phyloP scores from a whole-genome alignment of 2,113 vertebrate species.

The Onychostruthus taczanowskii region DNA sequence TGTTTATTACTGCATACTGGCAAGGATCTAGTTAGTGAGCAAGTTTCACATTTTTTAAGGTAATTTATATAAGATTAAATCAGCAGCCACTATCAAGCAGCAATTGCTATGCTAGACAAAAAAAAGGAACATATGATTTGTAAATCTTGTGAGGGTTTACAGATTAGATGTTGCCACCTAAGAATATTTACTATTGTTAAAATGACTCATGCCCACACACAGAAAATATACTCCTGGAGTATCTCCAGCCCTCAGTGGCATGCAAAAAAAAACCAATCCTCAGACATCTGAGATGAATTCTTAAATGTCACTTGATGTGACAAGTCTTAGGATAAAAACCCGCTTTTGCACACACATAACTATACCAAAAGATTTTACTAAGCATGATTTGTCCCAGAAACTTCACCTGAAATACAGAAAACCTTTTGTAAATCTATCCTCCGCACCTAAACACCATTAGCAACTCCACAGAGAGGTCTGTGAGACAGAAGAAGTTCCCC shows the following conservation, averaged over 20 bases:
- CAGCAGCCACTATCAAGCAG: neutral
- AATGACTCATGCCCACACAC: neutral
- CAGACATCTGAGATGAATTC: neutral
- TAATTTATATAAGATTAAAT: neutral
- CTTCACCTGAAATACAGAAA: neutral
- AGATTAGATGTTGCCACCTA: neutral
- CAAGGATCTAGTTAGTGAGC: neutral
- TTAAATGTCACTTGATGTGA: neutral
- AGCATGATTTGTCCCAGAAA: neutral
- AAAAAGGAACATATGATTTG: neutral
- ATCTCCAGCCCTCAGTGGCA: neutral
- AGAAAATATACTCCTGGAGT: neutral
- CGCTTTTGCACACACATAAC: accelerated
- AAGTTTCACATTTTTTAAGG: neutral
- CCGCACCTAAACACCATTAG: neutral
- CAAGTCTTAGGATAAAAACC: neutral
- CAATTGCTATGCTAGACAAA: neutral
- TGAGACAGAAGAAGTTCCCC: neutral
- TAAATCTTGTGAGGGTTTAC: neutral
- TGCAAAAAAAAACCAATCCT: neutral
- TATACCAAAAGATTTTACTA: neutral
- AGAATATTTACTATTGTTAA: neutral
- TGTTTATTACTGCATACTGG: neutral
- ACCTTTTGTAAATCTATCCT: neutral
- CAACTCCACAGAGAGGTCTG: neutral